A percentile compares a stretch with the other conserved stretches of the same genome.
Evolutionary conservation across 2,113 vertebrate species (phyloP).

Genomic region (Tachycineta bicolor): DNA sequence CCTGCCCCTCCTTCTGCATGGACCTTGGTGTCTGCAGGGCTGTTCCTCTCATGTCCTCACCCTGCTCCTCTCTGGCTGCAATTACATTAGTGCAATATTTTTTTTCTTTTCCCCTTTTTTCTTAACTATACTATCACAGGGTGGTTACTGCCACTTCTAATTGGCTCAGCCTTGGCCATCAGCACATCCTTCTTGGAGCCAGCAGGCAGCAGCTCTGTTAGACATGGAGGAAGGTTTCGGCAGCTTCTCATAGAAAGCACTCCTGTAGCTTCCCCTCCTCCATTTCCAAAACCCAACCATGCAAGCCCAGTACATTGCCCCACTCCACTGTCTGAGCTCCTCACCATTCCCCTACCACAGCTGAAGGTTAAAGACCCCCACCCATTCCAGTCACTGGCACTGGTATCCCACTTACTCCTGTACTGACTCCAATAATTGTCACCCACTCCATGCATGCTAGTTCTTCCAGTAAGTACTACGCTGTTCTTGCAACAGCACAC

Average conservation of each 20-base stretch:
- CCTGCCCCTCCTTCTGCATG: not conserved
- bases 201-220: not conserved
- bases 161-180: not conserved
- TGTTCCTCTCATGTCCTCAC: not conserved
- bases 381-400: not conserved
- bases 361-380: not conserved
- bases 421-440: not conserved
- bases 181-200: not conserved
- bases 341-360: not conserved
- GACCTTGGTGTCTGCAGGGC: not conserved
- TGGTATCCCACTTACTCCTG: not conserved
- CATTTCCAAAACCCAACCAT: not conserved
- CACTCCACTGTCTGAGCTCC: not conserved
- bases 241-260: not conserved
- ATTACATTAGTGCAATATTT: not conserved
- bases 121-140: not conserved
- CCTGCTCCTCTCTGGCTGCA: not conserved
- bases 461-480: not conserved
- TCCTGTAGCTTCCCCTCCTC: not conserved
- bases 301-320: not conserved
- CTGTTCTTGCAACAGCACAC: not conserved
- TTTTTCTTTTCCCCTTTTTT: not conserved
- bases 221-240: not conserved
- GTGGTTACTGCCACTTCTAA: not conserved
- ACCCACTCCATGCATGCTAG: fast-evolving